Evolutionary conservation across 1,140 invertebrate species (phyloP).

Genomic region (Rhopalosiphum maidis): DNA sequence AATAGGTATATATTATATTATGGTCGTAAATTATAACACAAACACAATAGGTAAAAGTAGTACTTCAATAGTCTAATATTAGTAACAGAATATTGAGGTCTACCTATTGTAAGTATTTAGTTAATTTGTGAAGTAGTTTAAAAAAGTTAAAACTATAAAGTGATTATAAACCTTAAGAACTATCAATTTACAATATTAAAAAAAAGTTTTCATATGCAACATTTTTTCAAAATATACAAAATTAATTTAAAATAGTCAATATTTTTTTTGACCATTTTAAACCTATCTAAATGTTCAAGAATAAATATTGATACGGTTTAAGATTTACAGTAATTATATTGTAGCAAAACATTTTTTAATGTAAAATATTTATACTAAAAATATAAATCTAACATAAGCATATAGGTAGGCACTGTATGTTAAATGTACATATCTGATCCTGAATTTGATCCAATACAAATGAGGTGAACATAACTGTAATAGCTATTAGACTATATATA

Average conservation of each 20-base stretch:
- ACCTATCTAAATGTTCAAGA: background rate
- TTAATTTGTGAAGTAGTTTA: background rate
- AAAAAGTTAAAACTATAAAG: background rate
- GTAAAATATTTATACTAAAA: background rate
- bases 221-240: background rate
- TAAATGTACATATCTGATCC: background rate
- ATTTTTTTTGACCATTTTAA: background rate
- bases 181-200: background rate
- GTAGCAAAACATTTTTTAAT: background rate
- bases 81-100: background rate
- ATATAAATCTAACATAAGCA: background rate
- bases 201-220: background rate
- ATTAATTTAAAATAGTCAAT: background rate
- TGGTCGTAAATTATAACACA: background rate
- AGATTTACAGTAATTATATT: too few species aligned
- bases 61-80: background rate
- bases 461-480: conserved; percentile 53
- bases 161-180: background rate
- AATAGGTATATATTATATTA: background rate
- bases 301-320: background rate
- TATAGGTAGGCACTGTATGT: background rate
- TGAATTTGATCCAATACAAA: conserved; percentile 21
- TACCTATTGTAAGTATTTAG: background rate
- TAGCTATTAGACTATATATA: background rate
- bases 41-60: background rate